Evolutionary conservation across 1,140 invertebrate genomes (phyloP).

Genomic region (Drosophila pachea): DNA sequence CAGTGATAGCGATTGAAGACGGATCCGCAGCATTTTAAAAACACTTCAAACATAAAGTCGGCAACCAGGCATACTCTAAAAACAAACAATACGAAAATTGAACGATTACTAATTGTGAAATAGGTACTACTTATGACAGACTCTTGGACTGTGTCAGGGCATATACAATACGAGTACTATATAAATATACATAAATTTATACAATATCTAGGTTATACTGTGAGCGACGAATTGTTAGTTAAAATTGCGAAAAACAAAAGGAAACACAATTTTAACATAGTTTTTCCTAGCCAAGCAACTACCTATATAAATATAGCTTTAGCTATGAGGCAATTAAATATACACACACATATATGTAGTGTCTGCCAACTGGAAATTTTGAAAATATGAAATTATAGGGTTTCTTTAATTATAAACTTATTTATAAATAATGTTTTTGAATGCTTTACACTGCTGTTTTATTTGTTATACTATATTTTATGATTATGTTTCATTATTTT

Average conservation of each 20-base stretch:
- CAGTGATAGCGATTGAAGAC: constrained; percentile 64
- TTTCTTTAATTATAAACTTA: background rate
- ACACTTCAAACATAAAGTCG: constrained; percentile 22
- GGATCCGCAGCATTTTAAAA: constrained; percentile 50
- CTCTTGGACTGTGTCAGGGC: constrained; percentile 71
- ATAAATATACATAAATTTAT: constrained; percentile 38
- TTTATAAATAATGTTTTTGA: constrained; percentile 23
- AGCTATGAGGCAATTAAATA: constrained; percentile 9
- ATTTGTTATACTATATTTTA: constrained; percentile 32
- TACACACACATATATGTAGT: constrained; percentile 1
- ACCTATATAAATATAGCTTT: constrained; percentile 1
- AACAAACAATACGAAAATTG: constrained; percentile 17
- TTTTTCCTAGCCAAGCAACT: constrained; percentile 14
- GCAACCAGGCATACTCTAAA: constrained; percentile 22
- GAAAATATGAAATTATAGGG: constrained; percentile 1
- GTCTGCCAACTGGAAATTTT: background rate
- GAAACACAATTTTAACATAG: constrained; percentile 5
- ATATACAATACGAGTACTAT: constrained; percentile 65
- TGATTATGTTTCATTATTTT: constrained; percentile 16
- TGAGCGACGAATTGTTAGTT: constrained; percentile 25
- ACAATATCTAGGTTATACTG: constrained; percentile 21
- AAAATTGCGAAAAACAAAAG: constrained; percentile 15
- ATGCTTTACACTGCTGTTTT: constrained; percentile 26
- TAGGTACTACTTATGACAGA: constrained; percentile 66
- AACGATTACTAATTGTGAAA: constrained; percentile 47